These are phyloP conservation scores for Dendrolimus kikuchii DNA, from an alignment of 1,140 invertebrate species.

Conservation along the genomic window DNA sequence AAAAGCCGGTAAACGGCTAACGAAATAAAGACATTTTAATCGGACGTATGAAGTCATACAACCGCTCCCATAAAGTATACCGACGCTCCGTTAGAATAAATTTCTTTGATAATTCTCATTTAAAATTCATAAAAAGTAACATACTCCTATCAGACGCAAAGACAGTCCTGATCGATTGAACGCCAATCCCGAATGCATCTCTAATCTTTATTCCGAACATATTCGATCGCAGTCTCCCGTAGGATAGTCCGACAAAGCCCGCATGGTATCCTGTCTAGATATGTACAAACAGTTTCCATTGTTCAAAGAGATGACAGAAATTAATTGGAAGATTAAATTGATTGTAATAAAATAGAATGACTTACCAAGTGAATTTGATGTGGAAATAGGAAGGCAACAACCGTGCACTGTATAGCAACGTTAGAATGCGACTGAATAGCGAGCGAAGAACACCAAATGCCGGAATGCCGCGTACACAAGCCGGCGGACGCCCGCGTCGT, in stretches of 20 bases:
- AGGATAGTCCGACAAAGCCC: slow-evolving; percentile 1
- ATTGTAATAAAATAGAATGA: slow-evolving; percentile 10
- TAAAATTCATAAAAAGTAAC: no score
- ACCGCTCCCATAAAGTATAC: slow-evolving; percentile 21
- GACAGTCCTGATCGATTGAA: no score
- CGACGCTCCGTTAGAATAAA: no score
- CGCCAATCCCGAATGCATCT: no score
- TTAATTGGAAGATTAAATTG: no score
- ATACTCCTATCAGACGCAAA: no score
- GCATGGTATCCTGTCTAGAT: not conserved
- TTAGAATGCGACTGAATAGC: slow-evolving; percentile 42
- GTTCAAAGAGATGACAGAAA: no score
- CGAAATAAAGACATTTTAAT: no score
- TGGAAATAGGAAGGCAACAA: slow-evolving; percentile 11
- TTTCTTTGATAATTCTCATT: no score
- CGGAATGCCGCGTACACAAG: slow-evolving; percentile 3
- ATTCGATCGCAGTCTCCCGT: slow-evolving; percentile 14
- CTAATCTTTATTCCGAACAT: not conserved
- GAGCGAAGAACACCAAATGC: slow-evolving; percentile 18
- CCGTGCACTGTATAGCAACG: slow-evolving; percentile 40
- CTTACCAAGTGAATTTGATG: slow-evolving; percentile 46
- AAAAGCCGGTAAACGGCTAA: no score
- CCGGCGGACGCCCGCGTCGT: no score
- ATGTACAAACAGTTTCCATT: no score
- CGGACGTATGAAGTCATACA: slow-evolving; percentile 35